Evolutionary conservation across 2,797 vertebrate genomes (phyloP).

Genomic region (Silurus lanzhouensis): DNA sequence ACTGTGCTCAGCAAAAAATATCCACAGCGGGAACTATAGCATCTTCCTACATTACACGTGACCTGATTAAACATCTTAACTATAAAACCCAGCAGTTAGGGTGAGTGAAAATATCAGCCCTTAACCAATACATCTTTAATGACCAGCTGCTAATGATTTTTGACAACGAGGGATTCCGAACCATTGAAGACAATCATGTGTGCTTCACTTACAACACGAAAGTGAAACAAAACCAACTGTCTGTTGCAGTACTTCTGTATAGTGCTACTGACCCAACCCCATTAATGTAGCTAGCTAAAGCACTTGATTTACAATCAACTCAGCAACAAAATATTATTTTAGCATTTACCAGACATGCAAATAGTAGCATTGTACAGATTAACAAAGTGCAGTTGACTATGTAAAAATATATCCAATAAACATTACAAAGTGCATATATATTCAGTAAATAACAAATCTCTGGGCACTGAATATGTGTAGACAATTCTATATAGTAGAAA

Average conservation of each 20-base stretch:
- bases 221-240: not conserved
- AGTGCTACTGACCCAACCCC: too few relatives aligned
- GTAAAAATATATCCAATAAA: too few relatives aligned
- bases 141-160: not conserved
- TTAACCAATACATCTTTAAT: not conserved
- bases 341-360: too few relatives aligned
- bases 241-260: not conserved
- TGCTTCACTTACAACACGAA: not conserved
- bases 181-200: not conserved
- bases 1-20: not conserved
- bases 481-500: not conserved
- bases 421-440: too few relatives aligned
- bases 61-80: not conserved
- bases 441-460: too few relatives aligned
- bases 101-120: not conserved
- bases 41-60: not conserved
- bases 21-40: not conserved
- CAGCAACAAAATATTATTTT: too few relatives aligned
- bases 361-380: too few relatives aligned
- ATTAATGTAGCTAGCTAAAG: not conserved
- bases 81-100: not conserved
- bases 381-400: too few relatives aligned
- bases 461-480: not conserved
- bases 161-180: not conserved
- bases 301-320: not conserved